Evolutionary conservation across 1,140 invertebrate genomes (phyloP).

Genomic region (Andricus grossulariae): DNA sequence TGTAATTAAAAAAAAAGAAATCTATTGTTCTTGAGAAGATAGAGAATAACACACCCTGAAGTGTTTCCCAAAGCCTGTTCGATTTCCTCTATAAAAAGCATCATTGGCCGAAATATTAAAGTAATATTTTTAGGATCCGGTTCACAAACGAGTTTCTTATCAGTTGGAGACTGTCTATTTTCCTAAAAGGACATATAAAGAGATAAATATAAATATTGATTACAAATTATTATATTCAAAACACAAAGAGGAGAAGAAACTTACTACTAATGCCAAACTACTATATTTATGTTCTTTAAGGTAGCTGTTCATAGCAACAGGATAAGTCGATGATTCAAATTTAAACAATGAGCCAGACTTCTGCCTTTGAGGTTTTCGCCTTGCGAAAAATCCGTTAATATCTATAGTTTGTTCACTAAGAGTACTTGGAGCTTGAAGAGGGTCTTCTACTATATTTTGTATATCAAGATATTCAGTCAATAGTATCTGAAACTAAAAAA

Average conservation of each 20-base stretch:
- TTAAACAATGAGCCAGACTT: conserved; percentile 82
- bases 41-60: conserved; percentile 74
- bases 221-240: too few relatives aligned
- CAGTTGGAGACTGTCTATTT: conserved; percentile 59
- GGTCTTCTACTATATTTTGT: conserved; percentile 80
- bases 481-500: conserved; percentile 84
- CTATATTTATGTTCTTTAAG: conserved; percentile 78
- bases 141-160: conserved; percentile 81
- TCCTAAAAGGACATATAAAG: conserved; percentile 47
- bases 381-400: conserved; percentile 81
- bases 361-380: conserved; percentile 80
- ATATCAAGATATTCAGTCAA: conserved; percentile 91
- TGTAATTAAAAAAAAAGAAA: conserved; percentile 11
- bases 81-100: conserved; percentile 86
- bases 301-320: conserved; percentile 81
- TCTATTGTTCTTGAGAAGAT: conserved; percentile 40
- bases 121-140: conserved; percentile 86
- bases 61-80: conserved; percentile 81
- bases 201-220: too few relatives aligned
- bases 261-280: conserved; percentile 58
- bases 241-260: conserved; percentile 5
- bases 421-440: conserved; percentile 77
- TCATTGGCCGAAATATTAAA: conserved; percentile 84
- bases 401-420: conserved; percentile 79
- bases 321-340: conserved; percentile 88